Conservation (phyloP, 2,888 invertebrate species). For the Troides oblongomaculatus region DNA sequence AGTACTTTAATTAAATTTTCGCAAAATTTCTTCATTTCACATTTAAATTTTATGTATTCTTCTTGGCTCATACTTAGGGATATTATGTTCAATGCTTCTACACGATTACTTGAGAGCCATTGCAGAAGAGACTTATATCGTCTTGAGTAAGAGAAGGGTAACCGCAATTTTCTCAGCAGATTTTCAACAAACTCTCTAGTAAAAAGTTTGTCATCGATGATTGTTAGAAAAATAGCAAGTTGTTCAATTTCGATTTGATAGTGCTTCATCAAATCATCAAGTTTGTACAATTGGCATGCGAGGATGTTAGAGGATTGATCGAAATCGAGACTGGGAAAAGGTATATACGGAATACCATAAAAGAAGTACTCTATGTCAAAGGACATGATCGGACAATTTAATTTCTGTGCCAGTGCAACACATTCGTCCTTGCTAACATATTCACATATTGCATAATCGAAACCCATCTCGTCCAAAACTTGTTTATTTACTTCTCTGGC, state of each 20-base stretch:
- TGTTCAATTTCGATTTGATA: conserved; percentile 38
- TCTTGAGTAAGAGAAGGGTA: background rate
- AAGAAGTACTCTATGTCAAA: conserved; percentile 44
- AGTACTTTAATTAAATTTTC: background rate
- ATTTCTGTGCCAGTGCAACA: conserved; percentile 41
- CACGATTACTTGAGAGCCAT: background rate
- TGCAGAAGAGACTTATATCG: background rate
- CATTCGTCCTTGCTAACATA: conserved; percentile 43
- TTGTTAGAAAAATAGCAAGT: conserved; percentile 39
- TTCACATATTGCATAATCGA: conserved; percentile 40
- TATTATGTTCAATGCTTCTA: conserved; percentile 1
- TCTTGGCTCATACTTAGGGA: background rate
- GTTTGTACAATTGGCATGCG: conserved; percentile 36
- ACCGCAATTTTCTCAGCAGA: conserved; percentile 30
- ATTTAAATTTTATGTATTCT: background rate
- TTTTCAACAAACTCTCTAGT: conserved; percentile 33
- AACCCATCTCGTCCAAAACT: conserved; percentile 41
- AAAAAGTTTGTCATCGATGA: conserved; percentile 39
- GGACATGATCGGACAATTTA: conserved; percentile 43
- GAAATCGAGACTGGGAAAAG: conserved; percentile 31
- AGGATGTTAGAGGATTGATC: conserved; percentile 29
- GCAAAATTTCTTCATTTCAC: background rate
- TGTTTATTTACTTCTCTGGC: conserved; percentile 39
- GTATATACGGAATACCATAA: conserved; percentile 40
- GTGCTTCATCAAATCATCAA: conserved; percentile 37